Evolutionary conservation across 2,113 vertebrate genomes (phyloP).

Genomic region (Sialia sialis): DNA sequence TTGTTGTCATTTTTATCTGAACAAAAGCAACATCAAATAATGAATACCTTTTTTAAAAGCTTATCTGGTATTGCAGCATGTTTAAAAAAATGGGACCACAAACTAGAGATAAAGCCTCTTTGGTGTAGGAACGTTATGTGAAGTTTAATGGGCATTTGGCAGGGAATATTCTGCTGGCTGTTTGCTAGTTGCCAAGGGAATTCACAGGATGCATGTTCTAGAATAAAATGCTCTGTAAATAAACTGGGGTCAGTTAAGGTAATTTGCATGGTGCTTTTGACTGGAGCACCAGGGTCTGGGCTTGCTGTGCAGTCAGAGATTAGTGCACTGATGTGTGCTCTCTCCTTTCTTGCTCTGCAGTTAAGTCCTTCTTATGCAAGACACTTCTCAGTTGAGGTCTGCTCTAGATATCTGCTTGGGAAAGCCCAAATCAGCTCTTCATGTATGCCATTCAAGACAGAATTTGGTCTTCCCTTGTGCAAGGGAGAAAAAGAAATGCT

Average conservation of each 20-base stretch:
- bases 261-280: background rate
- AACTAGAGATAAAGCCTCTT: constrained; percentile 44
- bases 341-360: background rate
- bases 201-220: constrained; percentile 34
- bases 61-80: constrained; percentile 54
- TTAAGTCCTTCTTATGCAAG: background rate
- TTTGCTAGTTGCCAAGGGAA: constrained; percentile 47
- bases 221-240: constrained; percentile 30
- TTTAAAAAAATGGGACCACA: constrained; percentile 30
- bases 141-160: constrained; percentile 61
- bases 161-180: constrained; percentile 32
- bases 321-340: background rate
- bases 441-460: background rate
- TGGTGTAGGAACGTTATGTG: constrained; percentile 20
- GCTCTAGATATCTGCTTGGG: background rate
- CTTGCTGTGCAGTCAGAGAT: background rate
- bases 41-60: constrained; percentile 13
- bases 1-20: constrained; percentile 40
- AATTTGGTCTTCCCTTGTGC: background rate
- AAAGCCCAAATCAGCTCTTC: background rate
- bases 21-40: constrained; percentile 47
- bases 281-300: background rate
- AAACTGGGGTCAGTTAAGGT: constrained; percentile 31
- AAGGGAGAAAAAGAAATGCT: background rate
- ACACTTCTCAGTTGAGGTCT: background rate